phyloP scores from a whole-genome alignment of 2,113 vertebrate genomes.

The Stegastes partitus region DNA sequence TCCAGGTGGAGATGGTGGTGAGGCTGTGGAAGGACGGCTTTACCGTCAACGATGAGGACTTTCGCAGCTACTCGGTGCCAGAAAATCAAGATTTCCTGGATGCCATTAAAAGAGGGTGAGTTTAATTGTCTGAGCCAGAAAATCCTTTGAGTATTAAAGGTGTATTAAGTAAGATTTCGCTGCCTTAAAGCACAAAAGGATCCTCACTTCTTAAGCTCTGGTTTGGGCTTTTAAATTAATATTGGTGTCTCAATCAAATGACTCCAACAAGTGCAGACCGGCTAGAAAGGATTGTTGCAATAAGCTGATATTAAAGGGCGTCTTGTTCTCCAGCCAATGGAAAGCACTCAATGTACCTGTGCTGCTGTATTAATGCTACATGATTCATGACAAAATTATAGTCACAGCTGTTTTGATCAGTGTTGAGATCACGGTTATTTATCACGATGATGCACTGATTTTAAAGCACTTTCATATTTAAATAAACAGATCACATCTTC shows the following conservation, averaged over 20 bases:
- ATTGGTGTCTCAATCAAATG: background rate
- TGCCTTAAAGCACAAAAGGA: background rate
- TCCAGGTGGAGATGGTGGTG: constrained; percentile 92
- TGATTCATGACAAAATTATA: too few relatives aligned
- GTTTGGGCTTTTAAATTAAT: constrained; percentile 3
- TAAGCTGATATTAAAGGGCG: too few relatives aligned
- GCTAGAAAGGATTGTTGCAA: too few relatives aligned
- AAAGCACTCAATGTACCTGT: too few relatives aligned
- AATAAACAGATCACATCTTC: too few relatives aligned
- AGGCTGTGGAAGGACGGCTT: constrained; percentile 98
- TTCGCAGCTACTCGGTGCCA: constrained; percentile 89
- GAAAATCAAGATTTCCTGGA: constrained; percentile 95
- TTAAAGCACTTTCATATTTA: too few relatives aligned
- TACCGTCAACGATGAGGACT: constrained; percentile 91
- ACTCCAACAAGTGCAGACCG: too few relatives aligned
- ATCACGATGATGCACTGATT: too few relatives aligned
- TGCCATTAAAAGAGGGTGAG: constrained; percentile 93
- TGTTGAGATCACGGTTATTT: too few relatives aligned
- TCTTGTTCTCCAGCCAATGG: too few relatives aligned
- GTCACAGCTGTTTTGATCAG: too few relatives aligned
- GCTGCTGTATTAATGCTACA: too few relatives aligned
- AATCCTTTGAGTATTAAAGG: background rate
- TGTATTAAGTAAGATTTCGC: background rate
- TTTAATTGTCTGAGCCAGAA: background rate
- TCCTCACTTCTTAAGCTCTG: background rate